Evolutionary conservation across 2,797 vertebrate genomes (phyloP).

Genomic region (Protonibea diacanthus): DNA sequence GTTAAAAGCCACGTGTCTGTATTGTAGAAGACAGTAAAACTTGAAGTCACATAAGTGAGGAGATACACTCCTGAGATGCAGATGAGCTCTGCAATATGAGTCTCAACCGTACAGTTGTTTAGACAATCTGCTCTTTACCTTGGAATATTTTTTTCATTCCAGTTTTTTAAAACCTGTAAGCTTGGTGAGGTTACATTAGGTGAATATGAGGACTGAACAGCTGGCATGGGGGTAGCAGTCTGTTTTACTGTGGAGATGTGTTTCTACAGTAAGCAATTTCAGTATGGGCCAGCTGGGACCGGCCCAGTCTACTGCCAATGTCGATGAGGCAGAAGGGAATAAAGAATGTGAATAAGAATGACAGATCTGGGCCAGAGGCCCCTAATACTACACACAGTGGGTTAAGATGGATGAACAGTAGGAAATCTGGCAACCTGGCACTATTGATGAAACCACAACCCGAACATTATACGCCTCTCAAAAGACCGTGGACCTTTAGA

Average conservation of each 20-base stretch:
- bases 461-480: constrained; percentile 22
- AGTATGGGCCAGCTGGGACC: constrained; percentile 75
- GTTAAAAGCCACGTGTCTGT: not conserved
- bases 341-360: constrained; percentile 72
- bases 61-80: not conserved
- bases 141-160: constrained; percentile 30
- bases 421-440: constrained; percentile 53
- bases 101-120: constrained; percentile 26
- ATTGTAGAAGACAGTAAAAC: constrained; percentile 1
- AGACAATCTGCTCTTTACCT: constrained; percentile 37
- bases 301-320: constrained; percentile 69
- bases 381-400: constrained; percentile 49
- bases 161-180: constrained; percentile 34
- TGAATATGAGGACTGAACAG: constrained; percentile 61
- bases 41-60: not conserved
- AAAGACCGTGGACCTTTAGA: constrained; percentile 15
- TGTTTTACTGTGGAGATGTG: constrained; percentile 66
- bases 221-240: constrained; percentile 62
- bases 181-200: constrained; percentile 55
- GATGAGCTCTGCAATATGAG: not conserved
- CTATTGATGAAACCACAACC: constrained; percentile 46
- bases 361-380: constrained; percentile 75
- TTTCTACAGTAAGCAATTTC: constrained; percentile 78
- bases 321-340: constrained; percentile 73
- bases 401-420: constrained; percentile 60